Percentiles rank a stretch among this genome's conserved stretches.
Conservation (phyloP, 2,888 invertebrate genomes). For the Drosophila prostipennis region DNA sequence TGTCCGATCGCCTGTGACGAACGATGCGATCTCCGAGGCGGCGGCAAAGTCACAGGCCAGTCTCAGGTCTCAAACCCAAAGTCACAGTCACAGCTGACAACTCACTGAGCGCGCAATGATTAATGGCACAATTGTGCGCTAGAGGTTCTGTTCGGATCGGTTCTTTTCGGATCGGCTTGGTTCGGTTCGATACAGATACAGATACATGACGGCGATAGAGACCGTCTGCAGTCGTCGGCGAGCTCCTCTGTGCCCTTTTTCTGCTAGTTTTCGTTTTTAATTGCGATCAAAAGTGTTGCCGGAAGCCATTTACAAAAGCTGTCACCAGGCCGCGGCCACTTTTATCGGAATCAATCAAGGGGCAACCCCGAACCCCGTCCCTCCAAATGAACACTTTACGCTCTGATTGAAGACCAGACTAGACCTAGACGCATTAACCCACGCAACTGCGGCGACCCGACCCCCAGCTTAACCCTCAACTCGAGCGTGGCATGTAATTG, state of each 20-base stretch:
- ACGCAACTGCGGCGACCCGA: conserved; percentile 34
- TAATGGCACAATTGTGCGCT: conserved; percentile 78
- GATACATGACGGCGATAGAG: conserved; percentile 51
- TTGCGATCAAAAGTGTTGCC: conserved; percentile 79
- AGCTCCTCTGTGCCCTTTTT: conserved; percentile 58
- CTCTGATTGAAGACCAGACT: conserved; percentile 60
- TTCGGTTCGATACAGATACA: conserved; percentile 46
- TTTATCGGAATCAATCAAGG: conserved; percentile 76
- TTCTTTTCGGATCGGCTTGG: conserved; percentile 14
- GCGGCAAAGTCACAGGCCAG: conserved; percentile 52
- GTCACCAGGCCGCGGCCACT: conserved; percentile 64
- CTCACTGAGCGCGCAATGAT: conserved; percentile 80
- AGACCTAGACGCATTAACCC: conserved; percentile 34
- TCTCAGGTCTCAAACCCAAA: conserved; percentile 7
- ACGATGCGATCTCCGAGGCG: conserved; percentile 70
- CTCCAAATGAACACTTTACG: conserved; percentile 53
- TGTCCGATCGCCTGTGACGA: conserved; percentile 79
- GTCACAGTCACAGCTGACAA: conserved; percentile 76
- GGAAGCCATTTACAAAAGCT: conserved; percentile 78
- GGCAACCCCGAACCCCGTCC: background rate
- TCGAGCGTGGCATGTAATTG: conserved; percentile 79
- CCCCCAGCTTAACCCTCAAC: conserved; percentile 49
- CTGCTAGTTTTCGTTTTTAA: conserved; percentile 70
- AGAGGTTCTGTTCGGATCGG: background rate
- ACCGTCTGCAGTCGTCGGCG: background rate